Percentiles rank a stretch among this genome's conserved stretches.
Evolutionary conservation across 2,113 vertebrate species (phyloP).

Genomic region (Laticauda colubrina): DNA sequence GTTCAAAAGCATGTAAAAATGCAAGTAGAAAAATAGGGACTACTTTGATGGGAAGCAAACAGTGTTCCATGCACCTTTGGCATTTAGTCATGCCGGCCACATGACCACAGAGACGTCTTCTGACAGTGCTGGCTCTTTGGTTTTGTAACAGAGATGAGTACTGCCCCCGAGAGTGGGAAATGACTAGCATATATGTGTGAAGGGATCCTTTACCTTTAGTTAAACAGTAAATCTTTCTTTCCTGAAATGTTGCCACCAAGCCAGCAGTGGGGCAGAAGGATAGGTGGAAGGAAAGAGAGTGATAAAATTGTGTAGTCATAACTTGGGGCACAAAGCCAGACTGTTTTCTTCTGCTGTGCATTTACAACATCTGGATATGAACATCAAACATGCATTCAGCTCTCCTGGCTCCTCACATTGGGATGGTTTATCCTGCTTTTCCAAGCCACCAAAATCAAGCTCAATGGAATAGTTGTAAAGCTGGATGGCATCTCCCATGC

Average conservation of each 20-base stretch:
- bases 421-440: not conserved
- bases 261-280: not conserved
- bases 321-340: not conserved
- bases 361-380: not conserved
- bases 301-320: not conserved
- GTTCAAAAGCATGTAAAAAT: no score
- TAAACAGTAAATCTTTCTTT: no score
- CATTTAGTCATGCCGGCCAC: no score
- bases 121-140: no score
- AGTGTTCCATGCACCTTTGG: no score
- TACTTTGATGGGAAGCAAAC: no score
- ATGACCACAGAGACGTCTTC: no score
- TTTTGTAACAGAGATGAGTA: no score
- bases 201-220: no score
- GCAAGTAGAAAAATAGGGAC: no score
- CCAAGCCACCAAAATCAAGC: not conserved
- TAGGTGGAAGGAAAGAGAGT: not conserved
- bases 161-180: no score
- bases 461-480: not conserved
- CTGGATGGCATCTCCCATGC: not conserved
- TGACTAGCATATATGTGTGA: no score
- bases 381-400: not conserved
- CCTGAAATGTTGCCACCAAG: not conserved
- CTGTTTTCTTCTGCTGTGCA: not conserved
- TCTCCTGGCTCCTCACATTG: not conserved